Percentiles rank a stretch among this genome's conserved stretches.
phyloP scores from a whole-genome alignment of 2,797 vertebrate genomes.

The Gallinago solitaria region DNA sequence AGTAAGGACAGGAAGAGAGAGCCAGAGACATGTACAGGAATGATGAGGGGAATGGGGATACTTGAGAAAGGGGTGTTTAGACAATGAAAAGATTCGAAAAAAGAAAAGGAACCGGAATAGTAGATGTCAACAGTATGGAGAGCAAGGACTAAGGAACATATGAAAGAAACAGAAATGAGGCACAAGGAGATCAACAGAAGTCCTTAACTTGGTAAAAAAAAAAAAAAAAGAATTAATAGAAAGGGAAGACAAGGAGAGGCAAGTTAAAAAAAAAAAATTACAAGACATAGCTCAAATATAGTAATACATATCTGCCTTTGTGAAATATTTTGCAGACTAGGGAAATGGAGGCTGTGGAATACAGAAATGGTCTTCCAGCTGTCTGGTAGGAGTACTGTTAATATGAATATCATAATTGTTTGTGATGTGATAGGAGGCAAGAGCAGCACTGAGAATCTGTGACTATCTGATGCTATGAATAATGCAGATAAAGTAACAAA shows the following conservation, averaged over 20 bases:
- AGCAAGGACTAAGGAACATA: neutral
- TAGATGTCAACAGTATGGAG: neutral
- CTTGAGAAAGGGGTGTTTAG: neutral
- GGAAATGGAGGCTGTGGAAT: neutral
- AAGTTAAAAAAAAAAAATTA: neutral
- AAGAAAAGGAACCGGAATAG: neutral
- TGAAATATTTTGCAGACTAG: neutral
- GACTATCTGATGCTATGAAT: neutral
- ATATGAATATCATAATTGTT: neutral
- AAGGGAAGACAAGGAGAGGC: neutral
- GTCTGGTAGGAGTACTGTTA: neutral
- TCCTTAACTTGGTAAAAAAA: neutral
- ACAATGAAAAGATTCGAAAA: neutral
- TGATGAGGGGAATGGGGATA: fast-evolving
- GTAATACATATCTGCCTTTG: neutral
- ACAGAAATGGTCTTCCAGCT: neutral
- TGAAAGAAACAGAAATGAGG: neutral
- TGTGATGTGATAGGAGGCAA: neutral
- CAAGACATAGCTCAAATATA: neutral
- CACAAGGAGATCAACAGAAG: neutral
- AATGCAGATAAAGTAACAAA: neutral
- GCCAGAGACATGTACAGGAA: neutral
- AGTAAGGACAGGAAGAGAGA: neutral
- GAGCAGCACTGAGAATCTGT: neutral
- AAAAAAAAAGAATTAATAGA: neutral